phyloP scores from a whole-genome alignment of 2,888 invertebrate genomes.

The Dicycla oo region DNA sequence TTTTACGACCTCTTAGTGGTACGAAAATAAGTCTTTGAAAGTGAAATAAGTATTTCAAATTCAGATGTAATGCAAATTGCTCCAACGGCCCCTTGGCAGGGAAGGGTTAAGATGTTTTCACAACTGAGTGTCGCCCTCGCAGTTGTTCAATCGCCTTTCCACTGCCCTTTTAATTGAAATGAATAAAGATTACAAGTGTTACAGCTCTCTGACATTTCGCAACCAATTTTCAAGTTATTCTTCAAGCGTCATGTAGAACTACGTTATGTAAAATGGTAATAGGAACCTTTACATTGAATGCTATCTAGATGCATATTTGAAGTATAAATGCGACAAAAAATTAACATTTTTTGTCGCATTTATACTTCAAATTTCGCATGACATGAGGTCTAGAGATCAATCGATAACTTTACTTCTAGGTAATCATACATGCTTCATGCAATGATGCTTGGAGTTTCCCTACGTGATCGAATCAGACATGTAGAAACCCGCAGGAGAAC shows the following conservation, averaged over 20 bases:
- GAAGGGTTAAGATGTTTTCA: constrained; percentile 88
- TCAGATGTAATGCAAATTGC: constrained; percentile 86
- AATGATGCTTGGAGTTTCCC: too few species aligned
- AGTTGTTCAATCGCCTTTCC: constrained; percentile 77
- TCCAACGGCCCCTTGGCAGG: constrained; percentile 69
- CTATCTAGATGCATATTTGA: constrained; percentile 50
- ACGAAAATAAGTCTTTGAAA: constrained; percentile 63
- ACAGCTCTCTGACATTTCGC: constrained; percentile 56
- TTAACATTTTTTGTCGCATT: too few species aligned
- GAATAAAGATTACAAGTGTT: constrained; percentile 79
- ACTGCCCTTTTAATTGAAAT: constrained; percentile 78
- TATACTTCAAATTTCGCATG: too few species aligned
- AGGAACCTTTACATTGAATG: constrained; percentile 48
- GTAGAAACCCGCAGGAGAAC: too few species aligned
- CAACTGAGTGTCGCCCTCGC: constrained; percentile 83
- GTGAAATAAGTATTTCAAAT: constrained; percentile 76
- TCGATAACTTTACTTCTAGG: constrained; percentile 19
- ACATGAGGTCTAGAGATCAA: constrained; percentile 14
- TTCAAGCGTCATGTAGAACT: constrained; percentile 17
- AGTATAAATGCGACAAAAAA: constrained; percentile 29
- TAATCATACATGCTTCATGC: not conserved
- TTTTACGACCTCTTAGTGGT: constrained; percentile 53
- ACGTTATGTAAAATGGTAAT: constrained; percentile 52
- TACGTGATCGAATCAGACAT: too few species aligned
- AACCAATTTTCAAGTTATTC: constrained; percentile 51